phyloP scores from a whole-genome alignment of 2,888 invertebrate genomes.

The Protophormia terraenovae region DNA sequence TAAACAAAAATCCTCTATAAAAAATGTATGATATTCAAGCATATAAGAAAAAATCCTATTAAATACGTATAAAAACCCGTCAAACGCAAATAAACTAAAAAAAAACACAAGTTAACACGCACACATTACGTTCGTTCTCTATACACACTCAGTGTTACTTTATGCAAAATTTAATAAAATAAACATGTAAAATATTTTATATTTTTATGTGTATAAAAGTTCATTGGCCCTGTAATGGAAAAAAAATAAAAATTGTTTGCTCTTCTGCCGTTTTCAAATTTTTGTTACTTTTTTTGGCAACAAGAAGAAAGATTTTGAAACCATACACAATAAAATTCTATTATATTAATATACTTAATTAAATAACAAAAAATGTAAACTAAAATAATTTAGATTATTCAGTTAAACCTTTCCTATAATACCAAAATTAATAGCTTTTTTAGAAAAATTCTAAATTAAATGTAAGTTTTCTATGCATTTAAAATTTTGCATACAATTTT shows the following conservation, averaged over 20 bases:
- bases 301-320: constrained; percentile 27
- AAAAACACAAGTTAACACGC: constrained; percentile 28
- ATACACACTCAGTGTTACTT: constrained; percentile 1
- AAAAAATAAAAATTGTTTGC: neutral
- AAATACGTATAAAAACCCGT: too few relatives aligned
- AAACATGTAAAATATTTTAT: constrained; percentile 38
- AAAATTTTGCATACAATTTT: neutral
- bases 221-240: constrained; percentile 60
- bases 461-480: neutral
- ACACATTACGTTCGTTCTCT: neutral
- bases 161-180: constrained; percentile 57
- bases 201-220: constrained; percentile 49
- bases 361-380: neutral
- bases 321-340: constrained; percentile 6
- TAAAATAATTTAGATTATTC: neutral
- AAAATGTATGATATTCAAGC: neutral
- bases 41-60: neutral
- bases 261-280: neutral
- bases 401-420: neutral
- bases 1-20: neutral
- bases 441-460: neutral
- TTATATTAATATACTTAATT: too few relatives aligned
- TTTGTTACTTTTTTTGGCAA: constrained; percentile 42
- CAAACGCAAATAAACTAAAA: constrained; percentile 1
- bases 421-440: neutral